Conservation (phyloP, 2,113 vertebrate genomes). For the Nothobranchius furzeri region DNA sequence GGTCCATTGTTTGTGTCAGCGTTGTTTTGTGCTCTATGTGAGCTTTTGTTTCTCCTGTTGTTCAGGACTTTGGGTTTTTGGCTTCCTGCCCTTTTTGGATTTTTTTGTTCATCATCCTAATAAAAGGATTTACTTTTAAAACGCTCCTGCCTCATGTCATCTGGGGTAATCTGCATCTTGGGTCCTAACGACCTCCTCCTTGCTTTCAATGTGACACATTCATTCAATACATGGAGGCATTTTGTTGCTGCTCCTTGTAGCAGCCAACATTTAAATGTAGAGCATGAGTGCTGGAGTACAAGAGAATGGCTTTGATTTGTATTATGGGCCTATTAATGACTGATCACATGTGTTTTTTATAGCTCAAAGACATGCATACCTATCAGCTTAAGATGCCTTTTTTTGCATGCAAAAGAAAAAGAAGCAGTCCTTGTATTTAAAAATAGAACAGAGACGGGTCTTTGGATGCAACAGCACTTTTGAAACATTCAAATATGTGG, state of each 20-base stretch:
- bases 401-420: slow-evolving; percentile 9
- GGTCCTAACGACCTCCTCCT: too few relatives aligned
- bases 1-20: too few relatives aligned
- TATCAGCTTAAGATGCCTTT: slow-evolving; percentile 9
- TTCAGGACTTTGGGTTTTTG: too few relatives aligned
- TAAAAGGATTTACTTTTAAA: too few relatives aligned
- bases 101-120: too few relatives aligned
- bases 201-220: too few relatives aligned
- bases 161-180: too few relatives aligned
- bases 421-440: slow-evolving; percentile 25
- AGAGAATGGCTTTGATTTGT: not conserved
- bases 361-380: slow-evolving; percentile 4
- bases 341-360: slow-evolving; percentile 17
- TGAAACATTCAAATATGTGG: slow-evolving; percentile 41
- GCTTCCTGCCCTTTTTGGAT: too few relatives aligned
- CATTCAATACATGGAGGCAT: not conserved
- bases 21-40: too few relatives aligned
- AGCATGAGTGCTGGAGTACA: not conserved
- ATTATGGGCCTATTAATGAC: slow-evolving; percentile 6
- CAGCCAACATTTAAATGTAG: not conserved
- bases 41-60: too few relatives aligned
- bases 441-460: slow-evolving; percentile 50
- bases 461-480: slow-evolving; percentile 5
- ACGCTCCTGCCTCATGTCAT: too few relatives aligned
- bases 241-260: not conserved